Base-by-base conservation (phyloP, 2,888 invertebrate species). In the Palloptera scutellata region DNA sequence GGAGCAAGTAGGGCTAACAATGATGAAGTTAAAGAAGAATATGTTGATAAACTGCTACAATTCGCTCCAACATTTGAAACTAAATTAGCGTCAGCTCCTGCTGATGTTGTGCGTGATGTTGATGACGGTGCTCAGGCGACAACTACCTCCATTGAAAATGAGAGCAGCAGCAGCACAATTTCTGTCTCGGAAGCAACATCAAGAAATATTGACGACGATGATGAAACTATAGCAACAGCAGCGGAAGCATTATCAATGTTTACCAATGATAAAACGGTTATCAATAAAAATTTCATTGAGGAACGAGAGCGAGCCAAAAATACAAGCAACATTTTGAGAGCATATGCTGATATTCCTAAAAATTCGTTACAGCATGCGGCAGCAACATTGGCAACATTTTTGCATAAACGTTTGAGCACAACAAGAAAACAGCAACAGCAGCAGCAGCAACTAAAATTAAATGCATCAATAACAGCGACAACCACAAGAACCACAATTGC, bases 21-120 rank as follows among this genome's bases (percentile, higher is more conserved):
- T 48, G 48, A n/a, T 48, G 48, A 15, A 5, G 15, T 10, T 10
- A 11, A 5, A 5, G 13, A n/a, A 70, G 77, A 78, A 60, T 75
- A 74, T 15, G 77, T 74, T 51, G 76, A 77, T 8, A 19, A 12
- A 13, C 40, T n/a, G n/a, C 13, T 40, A 48, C n/a, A n/a, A n/a
- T n/a, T n/a, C n/a, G 48, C 60, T 45, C 52, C 52, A 43, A 42
- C 59, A 13, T 8, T 52, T 1, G 59, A 59, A 43, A 53, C 64
- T 1, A 52, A 52, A 43, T 51, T 20, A 12, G 52, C 15, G 40
- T 48, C 64, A 19, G n/a, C 42, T 2, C 57, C 58, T 9, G 20
- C 52, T n/a, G 30, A 4, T 6, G 30, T 4, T 30, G 30, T 30
- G 30, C 2, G 30, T 30, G 30, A 2, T 30, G 30, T 30, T 30